Percentiles rank a stretch among this genome's conserved stretches.
Conservation (phyloP, 2,113 vertebrate species). For the Malurus alboscapulatus region DNA sequence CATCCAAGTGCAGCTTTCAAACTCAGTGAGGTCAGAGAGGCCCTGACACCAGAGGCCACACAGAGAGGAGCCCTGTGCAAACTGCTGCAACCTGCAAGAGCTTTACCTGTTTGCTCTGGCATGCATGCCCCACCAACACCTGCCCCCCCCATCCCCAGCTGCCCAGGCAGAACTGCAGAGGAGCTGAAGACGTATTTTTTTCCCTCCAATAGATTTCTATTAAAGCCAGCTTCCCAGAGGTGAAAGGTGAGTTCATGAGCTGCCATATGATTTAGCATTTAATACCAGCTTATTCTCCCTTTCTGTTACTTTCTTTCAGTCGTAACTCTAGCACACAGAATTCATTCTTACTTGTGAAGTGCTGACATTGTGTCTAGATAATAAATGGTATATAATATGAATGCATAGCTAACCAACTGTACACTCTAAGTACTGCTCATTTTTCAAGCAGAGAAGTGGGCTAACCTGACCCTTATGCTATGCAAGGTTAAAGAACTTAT, state of each 20-base stretch:
- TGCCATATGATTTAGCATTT: conserved; percentile 56
- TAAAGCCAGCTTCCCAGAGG: conserved; percentile 39
- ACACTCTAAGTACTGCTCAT: not conserved
- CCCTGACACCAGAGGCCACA: not conserved
- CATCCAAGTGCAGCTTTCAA: not conserved
- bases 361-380: conserved; percentile 20
- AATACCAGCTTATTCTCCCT: conserved; percentile 38
- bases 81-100: not conserved
- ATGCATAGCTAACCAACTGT: not conserved
- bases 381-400: conserved; percentile 19
- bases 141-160: not conserved
- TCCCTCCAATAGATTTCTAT: conserved; percentile 21
- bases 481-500: not conserved
- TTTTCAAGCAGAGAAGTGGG: not conserved
- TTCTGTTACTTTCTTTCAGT: conserved; percentile 38
- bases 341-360: not conserved
- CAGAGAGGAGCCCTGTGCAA: not conserved
- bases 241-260: conserved; percentile 54
- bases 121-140: not conserved
- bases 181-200: conserved; percentile 1
- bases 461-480: not conserved
- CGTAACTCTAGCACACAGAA: not conserved
- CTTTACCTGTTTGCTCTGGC: not conserved
- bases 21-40: not conserved
- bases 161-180: not conserved